phyloP scores from a whole-genome alignment of 2,113 vertebrate species.

The Misgurnus mizolepis region DNA sequence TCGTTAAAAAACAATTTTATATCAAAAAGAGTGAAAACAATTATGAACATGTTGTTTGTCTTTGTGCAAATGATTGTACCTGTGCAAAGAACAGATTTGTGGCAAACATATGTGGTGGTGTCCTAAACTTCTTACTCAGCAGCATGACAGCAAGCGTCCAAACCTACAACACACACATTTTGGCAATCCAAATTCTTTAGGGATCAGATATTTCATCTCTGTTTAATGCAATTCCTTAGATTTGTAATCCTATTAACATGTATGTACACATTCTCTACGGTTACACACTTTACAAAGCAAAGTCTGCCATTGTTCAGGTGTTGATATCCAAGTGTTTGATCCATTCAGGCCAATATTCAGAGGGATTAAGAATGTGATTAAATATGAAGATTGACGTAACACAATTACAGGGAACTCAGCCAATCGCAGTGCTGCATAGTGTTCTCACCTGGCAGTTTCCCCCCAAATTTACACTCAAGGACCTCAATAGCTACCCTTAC shows the following conservation, averaged over 20 bases:
- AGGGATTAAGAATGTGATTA: too few relatives aligned
- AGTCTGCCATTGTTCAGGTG: too few relatives aligned
- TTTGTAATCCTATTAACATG: conserved; percentile 25
- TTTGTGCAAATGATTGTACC: conserved; percentile 68
- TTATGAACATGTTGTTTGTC: background rate
- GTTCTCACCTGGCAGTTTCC: too few relatives aligned
- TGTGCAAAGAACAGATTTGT: conserved; percentile 93
- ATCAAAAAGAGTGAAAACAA: background rate
- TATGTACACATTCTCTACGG: background rate
- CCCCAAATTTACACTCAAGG: too few relatives aligned
- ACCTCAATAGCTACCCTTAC: too few relatives aligned
- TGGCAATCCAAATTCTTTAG: background rate
- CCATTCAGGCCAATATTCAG: background rate
- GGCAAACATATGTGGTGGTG: conserved; percentile 91
- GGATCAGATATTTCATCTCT: background rate
- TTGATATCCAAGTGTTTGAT: too few relatives aligned
- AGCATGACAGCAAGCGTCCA: conserved; percentile 92
- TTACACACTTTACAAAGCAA: background rate
- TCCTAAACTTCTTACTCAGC: conserved; percentile 91
- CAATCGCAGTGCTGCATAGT: too few relatives aligned
- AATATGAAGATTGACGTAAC: too few relatives aligned
- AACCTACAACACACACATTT: conserved; percentile 70
- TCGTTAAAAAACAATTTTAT: background rate
- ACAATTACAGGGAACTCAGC: too few relatives aligned
- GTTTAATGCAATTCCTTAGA: background rate